Conservation (phyloP, 2,888 invertebrate genomes). For the Hypsopygia costalis region DNA sequence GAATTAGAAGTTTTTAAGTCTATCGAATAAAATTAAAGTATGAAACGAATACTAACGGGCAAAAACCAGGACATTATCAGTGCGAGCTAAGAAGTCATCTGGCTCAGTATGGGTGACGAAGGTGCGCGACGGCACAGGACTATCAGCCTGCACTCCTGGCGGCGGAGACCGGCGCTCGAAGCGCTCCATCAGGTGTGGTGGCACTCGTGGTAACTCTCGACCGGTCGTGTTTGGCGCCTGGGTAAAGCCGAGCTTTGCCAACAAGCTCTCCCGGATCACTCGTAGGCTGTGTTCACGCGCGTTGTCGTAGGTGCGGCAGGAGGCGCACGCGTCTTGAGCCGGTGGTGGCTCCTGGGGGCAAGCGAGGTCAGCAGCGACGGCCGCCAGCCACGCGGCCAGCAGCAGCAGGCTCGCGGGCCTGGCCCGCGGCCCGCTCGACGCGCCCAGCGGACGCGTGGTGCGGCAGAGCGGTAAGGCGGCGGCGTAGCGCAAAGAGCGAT, state of each 20-base stretch:
- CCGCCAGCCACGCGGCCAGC: conserved; percentile 75
- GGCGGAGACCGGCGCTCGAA: conserved; percentile 75
- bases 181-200: conserved; percentile 75
- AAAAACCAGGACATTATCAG: conserved; percentile 85
- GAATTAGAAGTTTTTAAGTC: not conserved
- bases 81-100: conserved; percentile 84
- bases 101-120: conserved; percentile 80
- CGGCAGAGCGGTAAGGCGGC: conserved; percentile 75
- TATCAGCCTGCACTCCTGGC: conserved; percentile 82
- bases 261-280: conserved; percentile 83
- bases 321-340: conserved; percentile 64
- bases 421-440: conserved; percentile 80
- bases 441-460: conserved; percentile 80
- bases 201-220: conserved; percentile 78
- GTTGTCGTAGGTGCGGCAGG: conserved; percentile 79
- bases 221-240: conserved; percentile 84
- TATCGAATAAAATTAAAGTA: not conserved
- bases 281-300: conserved; percentile 81
- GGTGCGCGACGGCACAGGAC: conserved; percentile 69
- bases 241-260: conserved; percentile 82
- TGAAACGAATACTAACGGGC: conserved; percentile 79
- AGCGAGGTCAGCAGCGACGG: conserved; percentile 61
- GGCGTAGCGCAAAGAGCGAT: conserved; percentile 71
- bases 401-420: conserved; percentile 80
- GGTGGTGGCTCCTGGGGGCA: conserved; percentile 58